Evolutionary conservation across 2,888 invertebrate genomes (phyloP), one percentile per base, ranked within the genome.

Genomic region (Chirona hameri): DNA sequence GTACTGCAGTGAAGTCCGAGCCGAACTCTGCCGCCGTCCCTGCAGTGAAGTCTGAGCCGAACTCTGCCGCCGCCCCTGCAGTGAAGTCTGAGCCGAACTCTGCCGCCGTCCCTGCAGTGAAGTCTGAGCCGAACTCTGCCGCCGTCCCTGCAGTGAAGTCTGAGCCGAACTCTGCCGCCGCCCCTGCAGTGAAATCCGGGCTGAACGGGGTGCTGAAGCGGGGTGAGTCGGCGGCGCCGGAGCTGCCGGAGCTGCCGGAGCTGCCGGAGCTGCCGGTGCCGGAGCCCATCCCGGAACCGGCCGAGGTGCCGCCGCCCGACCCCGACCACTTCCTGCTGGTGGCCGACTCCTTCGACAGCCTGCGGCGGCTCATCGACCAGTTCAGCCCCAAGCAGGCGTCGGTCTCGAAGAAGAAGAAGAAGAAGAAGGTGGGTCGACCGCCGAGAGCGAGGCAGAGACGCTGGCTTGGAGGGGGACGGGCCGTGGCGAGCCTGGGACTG

Each of bases 271-370:
- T 80, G 80, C 27, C 55, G 27, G 52, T 52, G 80, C 80, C 80
- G 15, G 80, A 80, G n/a, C 52, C 4, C 52, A 48, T 80, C 52
- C 21, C 48, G 15, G 80, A 80, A 18, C 52, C 52, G 14, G 27
- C n/a, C 29, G 7, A 27, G 12, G 27, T 80, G 27, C 52, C 80
- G 5, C 1, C 27, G 27, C 83, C 83, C 0, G 81, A 83, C 81
- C 57, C 82, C 7, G 79, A 83, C 18, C 82, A 84, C 48, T 84
- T 84, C 60, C 72, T 65, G 46, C 57, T 84, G 57, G 84, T 84
- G 15, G 84, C 82, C 18, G 84, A 84, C 79, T 79, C 83, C 3
- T 81, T 84, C 57, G 79, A 82, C 9, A 46, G 76, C 5, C 57
- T 84, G 52, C 81, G 55, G 31, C 79, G n/a, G 31, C 72, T 52